phyloP scores from a whole-genome alignment of 2,797 vertebrate species.

The Emys orbicularis region DNA sequence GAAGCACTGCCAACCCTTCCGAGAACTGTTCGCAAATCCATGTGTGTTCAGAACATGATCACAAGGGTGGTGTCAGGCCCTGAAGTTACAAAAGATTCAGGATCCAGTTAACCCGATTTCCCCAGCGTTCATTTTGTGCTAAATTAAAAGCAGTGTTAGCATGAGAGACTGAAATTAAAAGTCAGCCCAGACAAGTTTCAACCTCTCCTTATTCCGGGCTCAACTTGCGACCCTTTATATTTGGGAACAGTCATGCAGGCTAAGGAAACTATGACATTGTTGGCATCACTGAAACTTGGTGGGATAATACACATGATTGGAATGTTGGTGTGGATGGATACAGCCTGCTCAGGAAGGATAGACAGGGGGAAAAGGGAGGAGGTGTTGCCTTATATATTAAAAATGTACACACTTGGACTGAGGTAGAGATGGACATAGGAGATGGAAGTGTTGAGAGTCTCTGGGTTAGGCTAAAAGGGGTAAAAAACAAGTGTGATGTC shows the following conservation, averaged over 20 bases:
- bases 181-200: background rate
- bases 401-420: no score
- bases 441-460: no score
- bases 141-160: background rate
- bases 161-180: background rate
- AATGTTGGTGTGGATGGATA: no score
- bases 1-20: background rate
- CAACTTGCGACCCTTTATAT: background rate
- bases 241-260: background rate
- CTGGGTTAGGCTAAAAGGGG: no score
- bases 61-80: background rate
- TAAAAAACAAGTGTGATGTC: no score
- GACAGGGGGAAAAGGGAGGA: no score
- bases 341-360: no score
- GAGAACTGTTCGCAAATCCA: background rate
- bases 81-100: background rate
- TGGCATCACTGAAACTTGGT: no score
- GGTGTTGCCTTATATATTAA: no score
- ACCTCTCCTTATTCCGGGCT: background rate
- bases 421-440: no score
- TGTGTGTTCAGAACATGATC: background rate
- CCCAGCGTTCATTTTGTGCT: background rate
- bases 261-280: no score
- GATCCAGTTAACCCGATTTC: background rate
- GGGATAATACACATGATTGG: no score